These are phyloP conservation scores for Neodon shergylaensis DNA, from an alignment of 2,113 vertebrate species.

Conservation along the genomic window DNA sequence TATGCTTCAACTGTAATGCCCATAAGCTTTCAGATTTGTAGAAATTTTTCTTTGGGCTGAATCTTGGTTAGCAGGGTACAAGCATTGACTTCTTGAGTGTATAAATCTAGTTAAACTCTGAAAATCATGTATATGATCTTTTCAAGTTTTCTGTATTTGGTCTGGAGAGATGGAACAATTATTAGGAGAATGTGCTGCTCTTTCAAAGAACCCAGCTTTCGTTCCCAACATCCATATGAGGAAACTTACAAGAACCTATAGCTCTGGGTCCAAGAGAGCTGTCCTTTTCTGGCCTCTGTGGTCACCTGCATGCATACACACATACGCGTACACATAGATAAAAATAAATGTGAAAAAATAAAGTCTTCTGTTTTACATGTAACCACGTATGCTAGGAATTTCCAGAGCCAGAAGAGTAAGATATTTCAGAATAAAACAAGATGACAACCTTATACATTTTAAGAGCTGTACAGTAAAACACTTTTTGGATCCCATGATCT, in stretches of 20 bases:
- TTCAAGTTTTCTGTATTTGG: neutral
- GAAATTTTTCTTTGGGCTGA: neutral
- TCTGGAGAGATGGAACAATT: neutral
- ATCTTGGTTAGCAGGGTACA: neutral
- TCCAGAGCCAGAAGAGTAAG: neutral
- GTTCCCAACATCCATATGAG: neutral
- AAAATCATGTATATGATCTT: neutral
- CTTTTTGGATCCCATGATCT: neutral
- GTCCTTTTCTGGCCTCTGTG: neutral
- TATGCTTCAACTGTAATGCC: neutral
- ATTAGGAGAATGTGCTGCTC: neutral
- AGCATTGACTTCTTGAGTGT: neutral
- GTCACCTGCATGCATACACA: neutral
- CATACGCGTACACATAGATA: neutral
- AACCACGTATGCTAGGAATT: neutral
- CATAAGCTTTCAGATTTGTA: neutral
- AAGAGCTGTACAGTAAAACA: neutral
- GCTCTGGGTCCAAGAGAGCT: neutral
- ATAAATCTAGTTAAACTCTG: conserved; percentile 23
- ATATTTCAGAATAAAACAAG: neutral
- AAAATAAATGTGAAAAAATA: neutral
- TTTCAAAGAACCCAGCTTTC: neutral
- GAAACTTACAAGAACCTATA: neutral
- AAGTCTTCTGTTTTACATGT: neutral
- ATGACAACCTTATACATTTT: neutral